A percentile compares a stretch with the other conserved stretches of the same genome.
Conservation (phyloP, 92 coral and sea anemone species). For the Phenganax stokvisi region DNA sequence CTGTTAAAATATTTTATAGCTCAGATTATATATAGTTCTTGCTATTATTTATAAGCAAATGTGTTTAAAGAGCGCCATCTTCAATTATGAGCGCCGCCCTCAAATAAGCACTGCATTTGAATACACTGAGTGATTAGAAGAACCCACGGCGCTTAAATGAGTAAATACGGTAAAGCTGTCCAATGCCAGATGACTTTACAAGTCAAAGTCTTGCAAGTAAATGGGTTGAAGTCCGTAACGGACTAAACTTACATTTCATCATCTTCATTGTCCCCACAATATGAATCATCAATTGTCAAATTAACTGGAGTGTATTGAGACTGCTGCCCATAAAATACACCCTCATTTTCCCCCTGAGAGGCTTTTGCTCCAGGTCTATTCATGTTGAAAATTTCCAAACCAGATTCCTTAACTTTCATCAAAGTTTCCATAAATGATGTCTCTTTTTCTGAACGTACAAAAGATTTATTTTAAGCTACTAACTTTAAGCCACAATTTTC, state of each 20-base stretch:
- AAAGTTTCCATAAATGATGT: conserved; percentile 10
- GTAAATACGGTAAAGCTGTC: too few relatives aligned
- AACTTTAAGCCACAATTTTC: conserved; percentile 27
- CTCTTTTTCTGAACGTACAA: conserved; percentile 7
- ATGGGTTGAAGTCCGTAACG: too few relatives aligned
- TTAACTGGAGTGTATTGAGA: conserved; percentile 16
- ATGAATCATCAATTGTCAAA: not conserved
- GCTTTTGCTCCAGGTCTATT: not conserved
- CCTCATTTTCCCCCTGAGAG: not conserved
- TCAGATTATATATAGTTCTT: too few relatives aligned
- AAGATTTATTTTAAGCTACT: not conserved
- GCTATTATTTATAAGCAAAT: too few relatives aligned
- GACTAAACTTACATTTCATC: not conserved
- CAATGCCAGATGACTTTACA: too few relatives aligned
- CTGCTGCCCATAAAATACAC: not conserved
- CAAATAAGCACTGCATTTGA: too few relatives aligned
- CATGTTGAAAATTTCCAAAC: not conserved
- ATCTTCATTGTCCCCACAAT: conserved; percentile 25
- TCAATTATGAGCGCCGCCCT: too few relatives aligned
- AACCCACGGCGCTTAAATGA: too few relatives aligned
- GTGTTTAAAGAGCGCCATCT: too few relatives aligned
- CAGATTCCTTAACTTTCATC: conserved; percentile 11
- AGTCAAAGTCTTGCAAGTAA: too few relatives aligned
- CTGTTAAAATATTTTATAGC: too few relatives aligned
- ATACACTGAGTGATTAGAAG: too few relatives aligned